Conservation (phyloP, 1,140 invertebrate genomes). For the Sycophila sp. region DNA sequence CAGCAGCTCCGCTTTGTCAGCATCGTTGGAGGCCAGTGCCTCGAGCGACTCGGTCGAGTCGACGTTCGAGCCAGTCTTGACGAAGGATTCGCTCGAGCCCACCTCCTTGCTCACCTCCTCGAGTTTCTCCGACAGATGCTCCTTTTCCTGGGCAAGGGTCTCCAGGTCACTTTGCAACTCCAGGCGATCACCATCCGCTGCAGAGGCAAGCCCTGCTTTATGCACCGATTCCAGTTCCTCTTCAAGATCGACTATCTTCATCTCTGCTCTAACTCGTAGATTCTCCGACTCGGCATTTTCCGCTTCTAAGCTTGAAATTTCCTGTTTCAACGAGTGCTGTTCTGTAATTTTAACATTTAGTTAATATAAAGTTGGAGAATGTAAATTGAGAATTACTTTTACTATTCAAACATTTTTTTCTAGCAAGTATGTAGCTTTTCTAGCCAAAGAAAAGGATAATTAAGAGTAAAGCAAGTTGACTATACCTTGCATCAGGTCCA, state of each 20-base stretch:
- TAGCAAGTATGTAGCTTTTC: no score
- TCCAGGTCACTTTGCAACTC: conserved; percentile 67
- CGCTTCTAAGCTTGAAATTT: conserved; percentile 70
- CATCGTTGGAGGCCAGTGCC: conserved; percentile 47
- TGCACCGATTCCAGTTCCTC: conserved; percentile 71
- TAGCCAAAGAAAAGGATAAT: conserved; percentile 1
- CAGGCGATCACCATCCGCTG: conserved; percentile 61
- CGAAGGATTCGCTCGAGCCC: conserved; percentile 55
- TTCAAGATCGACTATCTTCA: conserved; percentile 76
- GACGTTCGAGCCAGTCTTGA: conserved; percentile 50
- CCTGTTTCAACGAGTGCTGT: conserved; percentile 68
- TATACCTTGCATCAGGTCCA: conserved; percentile 74
- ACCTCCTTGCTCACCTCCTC: conserved; percentile 65
- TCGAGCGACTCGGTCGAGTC: conserved; percentile 56
- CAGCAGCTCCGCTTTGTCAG: conserved; percentile 68
- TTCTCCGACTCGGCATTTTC: conserved; percentile 72
- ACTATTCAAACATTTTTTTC: no score
- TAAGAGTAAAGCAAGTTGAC: background rate
- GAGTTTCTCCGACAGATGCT: conserved; percentile 64
- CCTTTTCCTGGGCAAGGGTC: conserved; percentile 67
- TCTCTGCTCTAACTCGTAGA: conserved; percentile 74
- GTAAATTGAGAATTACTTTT: no score
- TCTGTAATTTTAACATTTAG: conserved; percentile 61
- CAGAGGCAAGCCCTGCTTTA: conserved; percentile 36
- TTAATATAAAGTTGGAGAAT: conserved; percentile 33